Percentiles rank a stretch among this genome's conserved stretches.
These are phyloP conservation scores for Dunckerocampus dactyliophorus DNA, from an alignment of 2,113 vertebrate species.

Conservation along the genomic window DNA sequence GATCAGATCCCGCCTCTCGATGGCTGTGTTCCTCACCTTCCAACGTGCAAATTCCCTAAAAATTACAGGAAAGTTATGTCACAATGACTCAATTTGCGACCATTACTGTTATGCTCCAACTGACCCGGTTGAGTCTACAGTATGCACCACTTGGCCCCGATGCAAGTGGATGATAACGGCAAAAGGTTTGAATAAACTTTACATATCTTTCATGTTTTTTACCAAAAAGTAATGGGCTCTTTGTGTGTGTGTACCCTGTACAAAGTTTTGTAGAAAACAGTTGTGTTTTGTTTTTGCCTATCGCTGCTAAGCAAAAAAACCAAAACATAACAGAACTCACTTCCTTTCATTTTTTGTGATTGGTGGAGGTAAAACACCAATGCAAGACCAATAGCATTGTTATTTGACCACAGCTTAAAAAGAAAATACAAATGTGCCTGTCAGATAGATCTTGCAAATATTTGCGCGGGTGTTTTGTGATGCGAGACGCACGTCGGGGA, in stretches of 20 bases:
- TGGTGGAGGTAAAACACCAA: background rate
- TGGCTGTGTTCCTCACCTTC: conserved; percentile 99
- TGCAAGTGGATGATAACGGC: background rate
- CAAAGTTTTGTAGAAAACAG: too few relatives aligned
- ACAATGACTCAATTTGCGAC: background rate
- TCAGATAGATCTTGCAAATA: conserved; percentile 11
- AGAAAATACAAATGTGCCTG: conserved; percentile 6
- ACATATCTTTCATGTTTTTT: too few relatives aligned
- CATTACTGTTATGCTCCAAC: too few relatives aligned
- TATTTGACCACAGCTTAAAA: background rate
- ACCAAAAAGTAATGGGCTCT: too few relatives aligned
- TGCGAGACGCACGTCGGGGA: conserved; percentile 24
- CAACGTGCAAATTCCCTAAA: conserved; percentile 99
- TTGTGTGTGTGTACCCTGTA: too few relatives aligned
- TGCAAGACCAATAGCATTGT: background rate
- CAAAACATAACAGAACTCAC: too few relatives aligned
- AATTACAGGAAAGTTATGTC: background rate
- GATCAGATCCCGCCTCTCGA: conserved; percentile 92
- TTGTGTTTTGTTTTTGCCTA: too few relatives aligned
- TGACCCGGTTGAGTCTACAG: too few relatives aligned
- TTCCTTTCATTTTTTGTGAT: background rate
- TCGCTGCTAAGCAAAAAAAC: too few relatives aligned
- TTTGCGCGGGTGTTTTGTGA: conserved; percentile 15
- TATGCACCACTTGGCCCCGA: too few relatives aligned
- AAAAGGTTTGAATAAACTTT: too few relatives aligned